A percentile compares a stretch with the other conserved stretches of the same genome.
Evolutionary conservation across 2,113 vertebrate genomes (phyloP).

Genomic region (Rhinolophus sinicus): DNA sequence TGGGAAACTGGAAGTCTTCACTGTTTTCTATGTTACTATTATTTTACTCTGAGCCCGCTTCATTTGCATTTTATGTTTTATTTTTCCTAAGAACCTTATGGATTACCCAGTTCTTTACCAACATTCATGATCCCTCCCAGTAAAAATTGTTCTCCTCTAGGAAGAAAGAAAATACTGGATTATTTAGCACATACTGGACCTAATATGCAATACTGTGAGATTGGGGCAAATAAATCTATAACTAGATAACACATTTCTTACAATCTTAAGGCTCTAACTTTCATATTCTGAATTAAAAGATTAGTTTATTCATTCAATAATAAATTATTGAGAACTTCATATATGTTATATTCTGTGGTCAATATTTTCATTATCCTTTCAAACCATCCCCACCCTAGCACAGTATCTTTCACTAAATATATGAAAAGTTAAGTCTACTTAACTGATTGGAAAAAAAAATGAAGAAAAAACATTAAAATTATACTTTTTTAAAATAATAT

Average conservation of each 20-base stretch:
- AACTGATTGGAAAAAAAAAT: neutral
- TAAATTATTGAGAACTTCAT: neutral
- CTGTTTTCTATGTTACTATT: neutral
- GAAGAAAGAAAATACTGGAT: neutral
- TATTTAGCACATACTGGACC: neutral
- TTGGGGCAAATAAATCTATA: neutral
- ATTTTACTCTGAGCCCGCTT: neutral
- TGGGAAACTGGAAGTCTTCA: neutral
- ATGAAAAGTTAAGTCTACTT: neutral
- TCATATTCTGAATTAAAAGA: neutral
- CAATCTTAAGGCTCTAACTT: neutral
- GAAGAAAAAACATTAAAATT: neutral
- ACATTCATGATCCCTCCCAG: neutral
- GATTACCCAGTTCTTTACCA: neutral
- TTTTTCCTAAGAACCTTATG: neutral
- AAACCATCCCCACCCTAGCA: neutral
- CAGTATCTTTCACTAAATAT: neutral
- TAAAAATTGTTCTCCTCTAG: neutral
- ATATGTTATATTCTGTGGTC: neutral
- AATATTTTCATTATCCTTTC: neutral
- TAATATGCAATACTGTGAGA: neutral
- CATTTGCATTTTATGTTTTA: neutral
- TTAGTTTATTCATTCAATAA: neutral
- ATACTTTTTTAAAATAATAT: neutral
- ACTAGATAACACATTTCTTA: neutral